Evolutionary conservation across 2,888 invertebrate genomes (phyloP).

Genomic region (Lathronympha strigana): DNA sequence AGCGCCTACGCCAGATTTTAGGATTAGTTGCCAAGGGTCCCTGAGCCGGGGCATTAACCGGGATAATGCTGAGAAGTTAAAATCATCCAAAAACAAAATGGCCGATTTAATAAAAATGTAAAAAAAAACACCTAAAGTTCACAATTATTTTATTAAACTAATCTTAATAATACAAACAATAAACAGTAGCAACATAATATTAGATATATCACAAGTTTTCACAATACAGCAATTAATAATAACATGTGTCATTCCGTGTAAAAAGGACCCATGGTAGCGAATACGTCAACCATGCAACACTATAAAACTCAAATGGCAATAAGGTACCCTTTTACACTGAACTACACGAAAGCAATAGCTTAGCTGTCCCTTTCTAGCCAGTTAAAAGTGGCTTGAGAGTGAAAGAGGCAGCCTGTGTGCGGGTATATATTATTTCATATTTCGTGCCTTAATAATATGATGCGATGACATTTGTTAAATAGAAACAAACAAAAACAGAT

Average conservation of each 20-base stretch:
- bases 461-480: too few relatives aligned
- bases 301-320: neutral
- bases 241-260: neutral
- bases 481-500: too few relatives aligned
- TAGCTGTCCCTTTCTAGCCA: neutral
- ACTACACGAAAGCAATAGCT: neutral
- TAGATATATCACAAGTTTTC: conserved; percentile 63
- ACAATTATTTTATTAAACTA: conserved; percentile 49
- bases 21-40: too few relatives aligned
- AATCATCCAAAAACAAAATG: neutral
- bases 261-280: neutral
- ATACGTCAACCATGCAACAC: too few relatives aligned
- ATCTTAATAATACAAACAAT: conserved; percentile 50
- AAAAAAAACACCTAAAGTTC: conserved; percentile 12
- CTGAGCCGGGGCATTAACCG: too few relatives aligned
- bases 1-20: too few relatives aligned
- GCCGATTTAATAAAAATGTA: neutral
- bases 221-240: conserved; percentile 45
- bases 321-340: neutral
- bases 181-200: conserved; percentile 51
- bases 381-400: neutral
- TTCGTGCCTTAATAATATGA: conserved; percentile 23
- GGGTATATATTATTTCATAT: neutral
- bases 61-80: too few relatives aligned
- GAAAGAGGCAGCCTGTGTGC: neutral